Evolutionary conservation across 2,113 vertebrate genomes (phyloP), one percentile per base, ranked within the genome.

Genomic region (Centrocercus urophasianus): DNA sequence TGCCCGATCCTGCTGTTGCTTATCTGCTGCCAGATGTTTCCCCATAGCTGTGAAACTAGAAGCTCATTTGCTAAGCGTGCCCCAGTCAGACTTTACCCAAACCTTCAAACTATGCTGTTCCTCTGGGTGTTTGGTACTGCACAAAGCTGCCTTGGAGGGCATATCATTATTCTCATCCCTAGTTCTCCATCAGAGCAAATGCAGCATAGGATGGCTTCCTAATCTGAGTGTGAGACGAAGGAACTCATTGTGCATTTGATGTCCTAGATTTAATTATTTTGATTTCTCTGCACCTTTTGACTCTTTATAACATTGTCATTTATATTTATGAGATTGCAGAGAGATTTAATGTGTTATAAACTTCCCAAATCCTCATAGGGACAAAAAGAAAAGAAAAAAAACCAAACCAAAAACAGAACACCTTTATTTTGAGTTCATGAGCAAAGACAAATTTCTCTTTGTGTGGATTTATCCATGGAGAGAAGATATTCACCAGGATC

Each of bases 241-340:
- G n/a, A 56, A 50, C 4, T 6, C n/a, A 45, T 67, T 90, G 50
- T 9, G 34, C 25, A 43, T 85, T 71, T 75, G 27, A 96, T 89
- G 59, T 27, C 72, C 18, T 60, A 86, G 60, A 81, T 93, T 64
- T 83, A 93, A 72, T 84, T 73, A 82, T 67, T 54, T 72, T 50
- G 13, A 64, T 92, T 94, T 90, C 57, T 73, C 91, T 91, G 84
- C 48, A 75, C 57, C 64, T 95, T 84, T 82, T 85, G 83, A 78
- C 36, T 89, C 36, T 72, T 76, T 56, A 83, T 74, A 94, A 66
- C 75, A 83, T 82, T 92, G 69, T 66, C 79, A 95, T 97, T 96
- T 95, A 88, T 93, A 94, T 96, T 95, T 95, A 96, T 95, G 95
- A 96, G 94, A 94, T 95, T 92, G 95, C 10, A 50, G 69, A 63